These are phyloP conservation scores for Solea solea DNA, from an alignment of 2,113 vertebrate species.

Conservation along the genomic window DNA sequence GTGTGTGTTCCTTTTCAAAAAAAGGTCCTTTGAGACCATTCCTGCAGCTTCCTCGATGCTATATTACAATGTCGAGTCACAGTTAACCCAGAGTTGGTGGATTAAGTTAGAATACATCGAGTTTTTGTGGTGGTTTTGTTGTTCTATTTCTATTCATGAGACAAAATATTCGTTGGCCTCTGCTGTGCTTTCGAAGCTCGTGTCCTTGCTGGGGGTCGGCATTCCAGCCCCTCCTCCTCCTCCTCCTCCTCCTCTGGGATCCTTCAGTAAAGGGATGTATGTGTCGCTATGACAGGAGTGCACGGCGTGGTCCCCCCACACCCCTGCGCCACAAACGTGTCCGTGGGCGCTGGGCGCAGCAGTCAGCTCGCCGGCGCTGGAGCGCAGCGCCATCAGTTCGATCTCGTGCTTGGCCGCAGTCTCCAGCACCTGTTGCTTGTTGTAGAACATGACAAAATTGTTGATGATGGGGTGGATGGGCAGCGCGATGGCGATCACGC, in stretches of 20 bases:
- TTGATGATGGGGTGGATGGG: conserved; percentile 99
- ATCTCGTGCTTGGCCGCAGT: conserved; percentile 95
- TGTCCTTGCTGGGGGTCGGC: conserved; percentile 57
- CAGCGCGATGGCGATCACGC: conserved; percentile 95
- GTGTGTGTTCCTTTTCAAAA: conserved; percentile 18
- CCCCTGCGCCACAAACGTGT: conserved; percentile 51
- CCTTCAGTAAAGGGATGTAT: conserved; percentile 86
- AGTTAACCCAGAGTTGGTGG: conserved; percentile 1
- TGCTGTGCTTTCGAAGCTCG: conserved; percentile 65
- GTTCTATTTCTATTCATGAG: conserved; percentile 29
- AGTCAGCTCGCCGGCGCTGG: conserved; percentile 57
- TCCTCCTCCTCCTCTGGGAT: conserved; percentile 74
- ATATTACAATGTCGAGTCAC: conserved; percentile 48
- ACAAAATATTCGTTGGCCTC: conserved; percentile 55
- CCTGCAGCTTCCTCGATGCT: conserved; percentile 11
- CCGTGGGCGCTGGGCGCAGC: conserved; percentile 7
- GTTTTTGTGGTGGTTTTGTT: neutral
- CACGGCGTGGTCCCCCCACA: conserved; percentile 79
- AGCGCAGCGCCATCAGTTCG: conserved; percentile 93
- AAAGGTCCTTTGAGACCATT: conserved; percentile 2
- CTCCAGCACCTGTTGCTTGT: conserved; percentile 96
- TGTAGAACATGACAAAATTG: conserved; percentile 97
- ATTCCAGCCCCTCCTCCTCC: conserved; percentile 75
- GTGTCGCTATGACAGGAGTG: conserved; percentile 86
- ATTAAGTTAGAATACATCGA: conserved; percentile 10